Conservation (phyloP, 2,797 vertebrate genomes). For the Ctenopoma kingsleyae region DNA sequence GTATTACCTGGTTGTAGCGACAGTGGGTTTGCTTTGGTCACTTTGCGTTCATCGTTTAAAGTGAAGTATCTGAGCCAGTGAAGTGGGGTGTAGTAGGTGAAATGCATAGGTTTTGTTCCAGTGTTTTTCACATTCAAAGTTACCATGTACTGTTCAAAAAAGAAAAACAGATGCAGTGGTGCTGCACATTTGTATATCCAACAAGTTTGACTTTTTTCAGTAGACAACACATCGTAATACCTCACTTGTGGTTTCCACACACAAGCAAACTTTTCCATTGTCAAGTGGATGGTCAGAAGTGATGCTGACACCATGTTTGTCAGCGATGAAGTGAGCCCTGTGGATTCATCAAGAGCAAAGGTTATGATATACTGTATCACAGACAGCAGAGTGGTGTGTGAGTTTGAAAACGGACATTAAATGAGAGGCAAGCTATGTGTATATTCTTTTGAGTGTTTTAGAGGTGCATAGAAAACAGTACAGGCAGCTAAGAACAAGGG, state of each 20-base stretch:
- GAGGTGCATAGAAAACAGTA: conserved; percentile 4
- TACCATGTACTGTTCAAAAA: conserved; percentile 4
- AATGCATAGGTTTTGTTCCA: conserved; percentile 74
- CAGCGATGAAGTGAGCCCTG: conserved; percentile 83
- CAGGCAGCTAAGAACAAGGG: background rate
- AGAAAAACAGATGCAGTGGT: background rate
- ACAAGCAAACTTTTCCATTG: conserved; percentile 75
- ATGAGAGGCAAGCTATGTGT: background rate
- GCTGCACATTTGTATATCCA: background rate
- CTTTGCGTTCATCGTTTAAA: conserved; percentile 75
- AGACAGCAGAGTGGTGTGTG: background rate
- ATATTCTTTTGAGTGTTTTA: background rate
- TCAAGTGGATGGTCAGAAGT: conserved; percentile 43
- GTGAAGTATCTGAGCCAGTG: conserved; percentile 68
- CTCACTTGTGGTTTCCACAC: conserved; percentile 35
- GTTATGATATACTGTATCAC: background rate
- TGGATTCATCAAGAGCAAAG: conserved; percentile 9
- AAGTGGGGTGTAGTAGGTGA: conserved; percentile 80
- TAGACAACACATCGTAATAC: conserved; percentile 36
- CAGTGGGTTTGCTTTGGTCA: conserved; percentile 72
- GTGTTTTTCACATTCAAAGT: conserved; percentile 84
- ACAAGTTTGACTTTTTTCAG: background rate
- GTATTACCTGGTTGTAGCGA: conserved; percentile 84
- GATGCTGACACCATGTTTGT: conserved; percentile 86
- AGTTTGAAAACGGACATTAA: background rate